A percentile compares a stretch with the other conserved stretches of the same genome.
phyloP scores from a whole-genome alignment of 2,797 vertebrate species.

The Sebastes nivosus region DNA sequence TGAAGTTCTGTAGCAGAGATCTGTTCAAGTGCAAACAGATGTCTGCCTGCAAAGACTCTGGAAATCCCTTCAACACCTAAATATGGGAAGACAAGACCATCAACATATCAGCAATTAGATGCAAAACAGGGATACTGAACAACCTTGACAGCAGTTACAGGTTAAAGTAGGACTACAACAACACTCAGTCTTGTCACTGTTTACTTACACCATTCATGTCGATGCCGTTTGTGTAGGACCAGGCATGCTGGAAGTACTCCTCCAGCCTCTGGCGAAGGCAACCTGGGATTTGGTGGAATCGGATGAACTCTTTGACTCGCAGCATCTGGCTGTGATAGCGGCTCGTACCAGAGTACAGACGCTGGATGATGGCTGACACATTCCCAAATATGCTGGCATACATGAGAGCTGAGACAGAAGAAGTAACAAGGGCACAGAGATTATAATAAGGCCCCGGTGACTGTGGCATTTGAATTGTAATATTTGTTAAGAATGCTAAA shows the following conservation, averaged over 20 bases:
- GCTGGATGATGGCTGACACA: constrained; percentile 97
- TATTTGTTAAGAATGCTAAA: background rate
- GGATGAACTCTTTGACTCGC: constrained; percentile 96
- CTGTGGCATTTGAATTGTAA: background rate
- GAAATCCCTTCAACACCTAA: constrained; percentile 96
- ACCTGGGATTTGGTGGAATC: constrained; percentile 96
- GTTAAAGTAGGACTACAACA: background rate
- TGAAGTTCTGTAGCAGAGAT: constrained; percentile 91
- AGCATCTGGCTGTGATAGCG: constrained; percentile 98
- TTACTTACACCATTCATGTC: constrained; percentile 95
- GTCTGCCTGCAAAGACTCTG: constrained; percentile 94
- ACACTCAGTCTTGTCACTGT: background rate
- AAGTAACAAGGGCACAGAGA: background rate
- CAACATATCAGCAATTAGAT: background rate
- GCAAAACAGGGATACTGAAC: background rate
- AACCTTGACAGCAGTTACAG: background rate
- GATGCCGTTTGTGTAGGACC: constrained; percentile 98
- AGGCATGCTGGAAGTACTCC: constrained; percentile 97
- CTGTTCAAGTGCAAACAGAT: constrained; percentile 97
- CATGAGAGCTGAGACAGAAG: constrained; percentile 88
- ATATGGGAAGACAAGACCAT: background rate
- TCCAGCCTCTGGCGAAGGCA: constrained; percentile 92
- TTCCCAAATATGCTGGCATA: constrained; percentile 99
- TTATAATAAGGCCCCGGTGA: background rate
- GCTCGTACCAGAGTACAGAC: constrained; percentile 92